Evolutionary conservation across 1,140 invertebrate species (phyloP), one percentile per base, ranked within the genome.

Genomic region (Paracyclopina nana): DNA sequence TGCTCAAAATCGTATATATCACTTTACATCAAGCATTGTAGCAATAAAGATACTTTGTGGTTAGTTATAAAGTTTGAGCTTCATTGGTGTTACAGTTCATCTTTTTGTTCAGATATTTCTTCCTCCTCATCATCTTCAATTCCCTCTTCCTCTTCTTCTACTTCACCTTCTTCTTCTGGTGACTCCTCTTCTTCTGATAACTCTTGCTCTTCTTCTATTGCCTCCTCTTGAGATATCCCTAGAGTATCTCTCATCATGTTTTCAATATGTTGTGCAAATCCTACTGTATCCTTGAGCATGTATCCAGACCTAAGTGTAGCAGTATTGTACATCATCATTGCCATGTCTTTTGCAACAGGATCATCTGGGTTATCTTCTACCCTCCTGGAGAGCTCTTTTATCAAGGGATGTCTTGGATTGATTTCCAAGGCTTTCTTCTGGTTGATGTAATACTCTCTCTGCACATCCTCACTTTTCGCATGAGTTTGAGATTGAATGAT

Each of bases 341-440:
- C 90, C 62, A 91, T 86, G 52, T 85, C 77, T 61, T 80, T 80
- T 8, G 90, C 85, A 2, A 70, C 74, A 27, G 73, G 65, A 68
- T 95, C 90, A 18, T 76, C 72, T 34, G 77, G 67, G 60, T 91
- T 79, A 52, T 76, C 72, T 53, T 79, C 77, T 1, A 97, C 78
- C 57, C 85, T 71, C 30, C 75, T 73, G 56, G 95, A 67, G 38
- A 98, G 68, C 65, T 97, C 88, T 57, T 80, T 81, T 54, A 97
- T 81, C 4, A 98, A 67, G 9, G 94, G 92, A 77, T 99, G 95
- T 29, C 87, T 71, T 14, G 92, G 90, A 69, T 99, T 99, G 50
- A 99, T 80, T 71, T 99, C 95, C 45, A 99, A 63, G 16, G 82
- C 90, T 66, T 98, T 98, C 73, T 95, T 97, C 66, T 97, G 91